Evolutionary conservation across 2,888 invertebrate genomes (phyloP).

Genomic region (Kryphioiulus occultus): DNA sequence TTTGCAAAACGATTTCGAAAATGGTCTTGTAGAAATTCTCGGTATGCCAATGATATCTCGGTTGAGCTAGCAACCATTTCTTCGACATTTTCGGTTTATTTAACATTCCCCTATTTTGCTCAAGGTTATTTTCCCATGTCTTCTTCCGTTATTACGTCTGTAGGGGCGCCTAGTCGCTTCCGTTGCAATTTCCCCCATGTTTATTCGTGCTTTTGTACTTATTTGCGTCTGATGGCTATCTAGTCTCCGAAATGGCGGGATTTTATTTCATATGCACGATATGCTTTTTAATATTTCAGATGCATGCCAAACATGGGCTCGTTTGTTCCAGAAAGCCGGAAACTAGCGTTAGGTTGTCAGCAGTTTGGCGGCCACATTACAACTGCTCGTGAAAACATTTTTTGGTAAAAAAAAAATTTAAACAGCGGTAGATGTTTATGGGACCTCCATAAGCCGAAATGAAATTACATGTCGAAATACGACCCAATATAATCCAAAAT

Average conservation of each 20-base stretch:
- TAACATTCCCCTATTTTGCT: background rate
- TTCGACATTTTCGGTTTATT: background rate
- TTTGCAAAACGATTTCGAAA: no score
- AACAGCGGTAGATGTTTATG: no score
- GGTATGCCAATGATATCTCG: no score
- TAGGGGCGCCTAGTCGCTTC: background rate
- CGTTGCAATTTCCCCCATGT: background rate
- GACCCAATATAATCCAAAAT: no score
- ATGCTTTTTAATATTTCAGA: background rate
- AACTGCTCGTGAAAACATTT: background rate
- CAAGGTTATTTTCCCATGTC: background rate
- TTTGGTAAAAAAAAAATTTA: background rate
- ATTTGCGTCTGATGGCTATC: background rate
- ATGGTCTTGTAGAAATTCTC: no score
- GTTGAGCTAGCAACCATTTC: no score
- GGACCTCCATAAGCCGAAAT: no score
- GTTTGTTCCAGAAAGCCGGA: background rate
- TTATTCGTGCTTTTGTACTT: background rate
- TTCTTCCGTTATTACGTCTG: background rate
- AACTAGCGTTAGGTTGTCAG: background rate
- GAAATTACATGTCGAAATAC: no score
- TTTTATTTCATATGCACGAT: background rate
- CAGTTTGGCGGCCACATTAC: background rate
- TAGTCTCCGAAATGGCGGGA: background rate
- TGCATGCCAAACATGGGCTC: background rate